Conservation (phyloP, 2,113 vertebrate species). For the Gambusia holbrooki region DNA sequence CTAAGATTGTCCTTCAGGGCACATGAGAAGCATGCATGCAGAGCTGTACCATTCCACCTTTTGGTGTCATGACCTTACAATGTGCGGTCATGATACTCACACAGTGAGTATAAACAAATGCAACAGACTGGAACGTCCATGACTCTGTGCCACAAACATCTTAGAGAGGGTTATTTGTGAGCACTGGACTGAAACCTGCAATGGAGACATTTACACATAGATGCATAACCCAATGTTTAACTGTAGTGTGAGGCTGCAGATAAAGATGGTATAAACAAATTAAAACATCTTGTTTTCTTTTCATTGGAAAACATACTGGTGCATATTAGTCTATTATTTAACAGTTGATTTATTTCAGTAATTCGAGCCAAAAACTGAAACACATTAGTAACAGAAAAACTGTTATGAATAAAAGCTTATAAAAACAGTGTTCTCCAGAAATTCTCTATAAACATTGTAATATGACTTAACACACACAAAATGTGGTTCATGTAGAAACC, state of each 20-base stretch:
- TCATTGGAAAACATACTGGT: background rate
- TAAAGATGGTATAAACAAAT: background rate
- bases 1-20: conserved; percentile 22
- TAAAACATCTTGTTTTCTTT: background rate
- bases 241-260: background rate
- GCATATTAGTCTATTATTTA: background rate
- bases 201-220: background rate
- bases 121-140: conserved; percentile 47
- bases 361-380: background rate
- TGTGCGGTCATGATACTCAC: conserved; percentile 35
- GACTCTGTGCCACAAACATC: conserved; percentile 38
- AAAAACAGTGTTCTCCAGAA: too few species aligned
- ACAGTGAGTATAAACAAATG: conserved; percentile 38
- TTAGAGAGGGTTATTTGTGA: conserved; percentile 8
- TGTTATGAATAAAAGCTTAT: too few species aligned
- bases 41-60: conserved; percentile 19
- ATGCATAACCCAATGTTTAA: background rate
- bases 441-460: too few species aligned
- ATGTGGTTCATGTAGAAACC: background rate
- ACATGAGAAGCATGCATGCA: conserved; percentile 28
- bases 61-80: conserved; percentile 48
- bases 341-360: background rate
- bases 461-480: too few species aligned
- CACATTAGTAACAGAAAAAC: background rate
- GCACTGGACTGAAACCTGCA: conserved; percentile 39